Percentiles rank a stretch among this genome's conserved stretches.
Conservation (phyloP, 2,113 vertebrate species). For the Myotis davidii region DNA sequence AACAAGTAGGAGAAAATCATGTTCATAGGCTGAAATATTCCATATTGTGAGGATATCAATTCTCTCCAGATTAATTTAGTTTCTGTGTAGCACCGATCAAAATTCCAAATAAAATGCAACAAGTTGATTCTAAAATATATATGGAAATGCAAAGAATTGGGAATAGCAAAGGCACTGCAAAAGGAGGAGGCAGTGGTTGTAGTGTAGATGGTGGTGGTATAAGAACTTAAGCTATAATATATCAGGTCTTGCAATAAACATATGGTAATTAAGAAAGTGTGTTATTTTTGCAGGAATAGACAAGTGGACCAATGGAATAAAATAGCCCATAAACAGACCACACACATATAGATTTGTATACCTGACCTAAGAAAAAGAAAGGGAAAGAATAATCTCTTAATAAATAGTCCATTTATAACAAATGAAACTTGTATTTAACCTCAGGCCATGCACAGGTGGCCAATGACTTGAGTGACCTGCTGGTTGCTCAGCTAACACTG, state of each 20-base stretch:
- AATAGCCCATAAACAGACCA: neutral
- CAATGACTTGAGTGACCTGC: neutral
- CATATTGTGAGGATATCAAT: neutral
- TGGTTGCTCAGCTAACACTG: neutral
- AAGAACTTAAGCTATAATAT: neutral
- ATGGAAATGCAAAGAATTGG: neutral
- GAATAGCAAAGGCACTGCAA: neutral
- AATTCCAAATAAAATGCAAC: neutral
- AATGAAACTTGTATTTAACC: neutral
- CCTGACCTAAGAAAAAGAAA: neutral
- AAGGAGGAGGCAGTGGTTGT: neutral
- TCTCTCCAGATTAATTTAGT: neutral
- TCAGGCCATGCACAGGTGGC: neutral
- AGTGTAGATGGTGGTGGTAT: neutral
- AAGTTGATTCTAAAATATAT: neutral
- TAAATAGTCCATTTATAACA: constrained; percentile 56
- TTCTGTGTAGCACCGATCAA: neutral
- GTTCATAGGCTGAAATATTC: neutral
- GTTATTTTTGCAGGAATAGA: neutral
- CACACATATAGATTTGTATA: neutral
- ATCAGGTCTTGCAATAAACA: neutral
- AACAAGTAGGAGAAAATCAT: neutral
- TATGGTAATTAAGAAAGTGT: neutral
- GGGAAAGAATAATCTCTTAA: neutral
- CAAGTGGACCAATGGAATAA: neutral